A percentile compares a stretch with the other conserved stretches of the same genome.
phyloP scores from a whole-genome alignment of 1,140 invertebrate genomes.

The Drosophila bipectinata region DNA sequence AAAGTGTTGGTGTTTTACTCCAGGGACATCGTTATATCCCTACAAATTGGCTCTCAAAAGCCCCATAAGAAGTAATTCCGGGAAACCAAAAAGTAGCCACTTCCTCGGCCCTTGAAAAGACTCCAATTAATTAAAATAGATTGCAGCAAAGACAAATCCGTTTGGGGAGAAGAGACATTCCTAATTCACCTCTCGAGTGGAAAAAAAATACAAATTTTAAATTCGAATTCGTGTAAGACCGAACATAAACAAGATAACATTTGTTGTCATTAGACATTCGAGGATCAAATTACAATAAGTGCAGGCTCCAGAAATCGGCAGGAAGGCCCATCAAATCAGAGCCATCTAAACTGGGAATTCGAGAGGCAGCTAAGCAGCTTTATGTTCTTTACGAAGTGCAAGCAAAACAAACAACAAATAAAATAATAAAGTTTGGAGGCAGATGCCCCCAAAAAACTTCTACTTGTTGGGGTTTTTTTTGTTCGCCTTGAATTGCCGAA shows the following conservation, averaged over 20 bases:
- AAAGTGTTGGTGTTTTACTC: no score
- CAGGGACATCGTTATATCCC: no score
- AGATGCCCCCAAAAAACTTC: slow-evolving; percentile 25
- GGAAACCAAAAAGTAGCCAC: not conserved
- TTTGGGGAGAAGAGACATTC: not conserved
- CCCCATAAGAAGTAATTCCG: not conserved
- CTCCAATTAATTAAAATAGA: slow-evolving; percentile 2
- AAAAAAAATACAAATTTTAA: slow-evolving; percentile 28
- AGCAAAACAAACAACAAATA: slow-evolving; percentile 61
- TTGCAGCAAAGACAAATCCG: not conserved
- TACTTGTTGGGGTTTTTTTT: not conserved
- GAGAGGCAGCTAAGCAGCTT: slow-evolving; percentile 46
- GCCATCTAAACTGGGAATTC: slow-evolving; percentile 44
- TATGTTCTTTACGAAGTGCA: slow-evolving; percentile 56
- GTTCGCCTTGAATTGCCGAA: slow-evolving; percentile 15
- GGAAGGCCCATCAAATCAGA: slow-evolving; percentile 10
- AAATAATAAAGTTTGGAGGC: slow-evolving; percentile 38
- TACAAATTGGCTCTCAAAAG: slow-evolving; percentile 4
- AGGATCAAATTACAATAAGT: slow-evolving; percentile 64
- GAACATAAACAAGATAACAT: slow-evolving; percentile 50
- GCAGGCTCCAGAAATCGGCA: slow-evolving; percentile 24
- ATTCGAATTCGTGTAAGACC: slow-evolving; percentile 26
- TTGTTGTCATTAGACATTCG: slow-evolving; percentile 36
- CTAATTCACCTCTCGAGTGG: slow-evolving; percentile 8
- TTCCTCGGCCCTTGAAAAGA: not conserved